A percentile compares a stretch with the other conserved stretches of the same genome.
These are phyloP conservation scores for Morelia viridis DNA, from an alignment of 2,797 vertebrate genomes.

Conservation along the genomic window DNA sequence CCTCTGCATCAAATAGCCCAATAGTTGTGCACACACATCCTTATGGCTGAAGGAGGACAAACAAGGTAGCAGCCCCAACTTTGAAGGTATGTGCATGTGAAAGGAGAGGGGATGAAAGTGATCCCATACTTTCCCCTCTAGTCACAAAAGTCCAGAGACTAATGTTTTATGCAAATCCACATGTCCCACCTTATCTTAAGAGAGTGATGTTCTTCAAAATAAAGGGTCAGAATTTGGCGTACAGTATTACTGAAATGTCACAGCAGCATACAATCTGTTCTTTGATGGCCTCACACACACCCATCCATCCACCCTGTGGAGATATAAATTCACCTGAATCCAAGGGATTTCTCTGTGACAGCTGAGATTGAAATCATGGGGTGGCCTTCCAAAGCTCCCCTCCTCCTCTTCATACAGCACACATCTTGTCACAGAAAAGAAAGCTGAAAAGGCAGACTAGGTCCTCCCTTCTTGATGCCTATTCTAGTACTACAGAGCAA, in stretches of 20 bases:
- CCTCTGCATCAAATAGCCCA: background rate
- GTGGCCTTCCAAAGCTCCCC: background rate
- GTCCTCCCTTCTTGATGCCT: background rate
- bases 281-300: background rate
- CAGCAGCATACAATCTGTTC: background rate
- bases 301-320: background rate
- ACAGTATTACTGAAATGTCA: background rate
- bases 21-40: background rate
- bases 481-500: background rate
- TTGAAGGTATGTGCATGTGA: background rate
- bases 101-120: background rate
- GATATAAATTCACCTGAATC: background rate
- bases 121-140: background rate
- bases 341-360: background rate
- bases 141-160: background rate
- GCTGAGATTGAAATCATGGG: background rate
- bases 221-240: background rate
- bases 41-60: background rate
- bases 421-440: background rate
- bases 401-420: background rate
- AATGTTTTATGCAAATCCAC: background rate
- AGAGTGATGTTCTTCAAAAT: background rate
- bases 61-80: too few species aligned
- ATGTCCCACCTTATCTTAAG: background rate
- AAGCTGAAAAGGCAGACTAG: background rate